Base-by-base conservation (phyloP, 2,888 invertebrate genomes). In the Pseudanteris insignis region DNA sequence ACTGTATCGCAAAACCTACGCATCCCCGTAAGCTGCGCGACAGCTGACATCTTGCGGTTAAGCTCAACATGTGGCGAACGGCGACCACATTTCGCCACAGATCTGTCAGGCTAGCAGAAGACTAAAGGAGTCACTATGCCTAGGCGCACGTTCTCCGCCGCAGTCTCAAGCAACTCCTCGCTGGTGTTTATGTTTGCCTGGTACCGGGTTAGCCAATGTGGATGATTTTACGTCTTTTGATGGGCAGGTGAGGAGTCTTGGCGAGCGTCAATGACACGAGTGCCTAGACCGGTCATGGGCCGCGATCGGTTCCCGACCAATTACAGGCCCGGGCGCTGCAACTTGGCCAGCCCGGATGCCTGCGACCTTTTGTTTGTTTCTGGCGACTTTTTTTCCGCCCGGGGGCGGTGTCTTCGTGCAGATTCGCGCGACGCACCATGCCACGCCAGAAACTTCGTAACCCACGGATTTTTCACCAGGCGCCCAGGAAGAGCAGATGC, bases 231-330 rank as follows among this genome's bases (percentile, higher is more conserved):
- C 77, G 76, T 78, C 77, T 79, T 79, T 79, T 79, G 79, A 79
- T 78, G 78, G 79, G 79, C 79, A 79, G 79, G 79, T 79, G 79
- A 79, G 78, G 78, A 79, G 79, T 78, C 78, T 79, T 74, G 75
- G 78, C 75, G 78, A 76, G 76, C 79, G 79, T 79, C 79, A 79
- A 78, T 75, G 75, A 72, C 73, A 70, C 65, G 59, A 51, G 48
- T 33, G 46, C 36, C 7, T 12, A 15, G 38, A 21, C 18, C 18
- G 15, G 15, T 38, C 30, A 18, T 25, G 24, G 44, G 15, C 41
- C 30, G 43, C 28, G 55, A 54, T 58, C 60, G 43, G 38, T 47
- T 9, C 10, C 24, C 43, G 21, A 21, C 21, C 4, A 21, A n/a
- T n/a, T n/a, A n/a, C n/a, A n/a, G n/a, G n/a, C n/a, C n/a, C n/a